A percentile compares a stretch with the other conserved stretches of the same genome.
phyloP scores from a whole-genome alignment of 2,888 invertebrate genomes.

The Rotaria socialis region DNA sequence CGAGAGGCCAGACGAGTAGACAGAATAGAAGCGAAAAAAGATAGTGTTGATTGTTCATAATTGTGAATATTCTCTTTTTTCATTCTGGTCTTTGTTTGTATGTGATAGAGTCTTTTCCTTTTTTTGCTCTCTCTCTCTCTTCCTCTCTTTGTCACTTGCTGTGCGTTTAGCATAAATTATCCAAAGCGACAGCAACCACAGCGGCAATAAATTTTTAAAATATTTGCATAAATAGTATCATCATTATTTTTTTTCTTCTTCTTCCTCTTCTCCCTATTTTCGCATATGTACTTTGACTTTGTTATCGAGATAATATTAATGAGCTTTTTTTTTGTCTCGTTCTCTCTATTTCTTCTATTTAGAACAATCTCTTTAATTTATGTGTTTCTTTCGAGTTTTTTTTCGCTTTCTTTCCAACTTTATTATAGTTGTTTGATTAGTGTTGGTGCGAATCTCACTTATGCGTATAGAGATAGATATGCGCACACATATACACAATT shows the following conservation, averaged over 20 bases:
- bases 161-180: slow-evolving; percentile 36
- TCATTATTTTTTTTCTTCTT: background rate
- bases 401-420: background rate
- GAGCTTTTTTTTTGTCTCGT: slow-evolving; percentile 12
- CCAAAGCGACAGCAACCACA: background rate
- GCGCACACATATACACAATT: slow-evolving; percentile 9
- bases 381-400: background rate
- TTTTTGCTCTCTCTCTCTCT: background rate
- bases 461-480: slow-evolving; percentile 22
- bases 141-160: background rate
- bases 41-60: slow-evolving; percentile 36
- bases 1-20: slow-evolving; percentile 7
- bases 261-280: background rate
- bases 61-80: slow-evolving; percentile 19
- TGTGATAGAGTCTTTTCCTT: background rate
- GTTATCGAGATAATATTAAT: slow-evolving; percentile 32
- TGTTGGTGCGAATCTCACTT: slow-evolving; percentile 10
- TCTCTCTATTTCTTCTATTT: background rate
- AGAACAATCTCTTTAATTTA: slow-evolving; percentile 18
- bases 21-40: background rate
- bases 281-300: background rate
- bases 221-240: slow-evolving; percentile 38
- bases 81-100: background rate
- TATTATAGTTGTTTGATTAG: background rate
- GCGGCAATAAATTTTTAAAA: background rate